Base-by-base conservation (phyloP, 2,888 invertebrate genomes). In the Cerastis rubricosa region DNA sequence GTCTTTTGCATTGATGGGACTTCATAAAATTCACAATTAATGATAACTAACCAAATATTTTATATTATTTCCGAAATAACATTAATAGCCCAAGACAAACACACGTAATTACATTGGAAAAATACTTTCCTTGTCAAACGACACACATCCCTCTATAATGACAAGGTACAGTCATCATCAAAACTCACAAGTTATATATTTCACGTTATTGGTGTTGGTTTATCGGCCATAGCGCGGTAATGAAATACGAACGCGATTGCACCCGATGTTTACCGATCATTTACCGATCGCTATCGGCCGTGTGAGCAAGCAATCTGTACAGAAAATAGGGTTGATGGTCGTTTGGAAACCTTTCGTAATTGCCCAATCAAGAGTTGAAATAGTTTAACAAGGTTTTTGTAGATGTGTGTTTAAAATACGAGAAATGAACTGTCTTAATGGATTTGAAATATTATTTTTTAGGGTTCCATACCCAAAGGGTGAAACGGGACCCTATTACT, bases 191-290 rank as follows among this genome's bases (percentile, higher is more conserved):
- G 85, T 87, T 89, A 89, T 89, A 88, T 85, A 82, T 87, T 84
- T 59, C 79, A 78, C 68, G 72, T 87, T 87, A 89, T 87, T 85
- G 83, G 78, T 45, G 69, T 78, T 84, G 80, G 81, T 83, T 75
- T 80, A 83, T 76, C 81, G 80, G 74, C 71, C 85, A 67, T 82
- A 84, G 77, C 69, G 73, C 47, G 86, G 88, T 90, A 90, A 91
- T 90, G 88, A 90, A 91, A 90, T 88, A 86, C 85, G 85, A 76
- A 85, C 65, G 78, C 80, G 77, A 84, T 81, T 84, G 77, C 78
- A 82, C 79, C 86, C 84, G 83, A 85, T 89, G 90, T 89, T 92
- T 92, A 90, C 90, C 90, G 90, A 90, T 89, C 87, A 89, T 91
- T 92, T 90, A 88, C 87, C 89, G 85, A 89, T 90, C 89, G 85